phyloP scores from a whole-genome alignment of 2,888 invertebrate genomes.

The Alviniconcha strummeri region DNA sequence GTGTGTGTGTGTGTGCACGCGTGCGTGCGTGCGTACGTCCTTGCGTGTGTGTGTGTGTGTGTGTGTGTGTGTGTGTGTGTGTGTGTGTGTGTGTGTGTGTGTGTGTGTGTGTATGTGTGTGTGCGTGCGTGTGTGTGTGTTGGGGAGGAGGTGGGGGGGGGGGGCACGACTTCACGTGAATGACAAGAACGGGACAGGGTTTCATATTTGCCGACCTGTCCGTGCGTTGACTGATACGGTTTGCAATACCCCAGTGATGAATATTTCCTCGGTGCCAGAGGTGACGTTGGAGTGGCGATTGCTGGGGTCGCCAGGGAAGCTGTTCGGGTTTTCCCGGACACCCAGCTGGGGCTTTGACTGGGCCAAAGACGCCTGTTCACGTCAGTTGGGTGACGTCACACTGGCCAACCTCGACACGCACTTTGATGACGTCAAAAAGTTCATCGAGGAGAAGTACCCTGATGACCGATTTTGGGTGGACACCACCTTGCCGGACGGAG shows the following conservation, averaged over 20 bases:
- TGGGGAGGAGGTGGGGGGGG: too few relatives aligned
- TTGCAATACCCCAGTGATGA: too few relatives aligned
- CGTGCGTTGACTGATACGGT: too few relatives aligned
- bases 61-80: conserved; percentile 12
- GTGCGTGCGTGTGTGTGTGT: neutral
- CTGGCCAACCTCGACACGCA: conserved; percentile 26
- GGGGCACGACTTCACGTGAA: too few relatives aligned
- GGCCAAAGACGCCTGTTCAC: conserved; percentile 3
- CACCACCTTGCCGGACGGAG: neutral
- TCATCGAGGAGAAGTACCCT: neutral
- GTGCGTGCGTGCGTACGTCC: neutral
- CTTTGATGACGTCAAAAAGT: neutral
- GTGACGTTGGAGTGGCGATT: conserved; percentile 10
- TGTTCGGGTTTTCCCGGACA: conserved; percentile 11
- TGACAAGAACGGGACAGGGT: too few relatives aligned
- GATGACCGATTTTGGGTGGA: conserved; percentile 11
- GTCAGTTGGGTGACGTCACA: neutral
- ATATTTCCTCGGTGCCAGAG: neutral
- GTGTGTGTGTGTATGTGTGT: neutral
- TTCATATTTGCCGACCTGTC: too few relatives aligned
- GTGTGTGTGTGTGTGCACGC: neutral
- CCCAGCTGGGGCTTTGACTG: neutral
- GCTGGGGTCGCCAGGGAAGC: neutral
- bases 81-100: conserved; percentile 15
- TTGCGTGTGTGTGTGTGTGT: neutral